Evolutionary conservation across 2,113 vertebrate species (phyloP).

Genomic region (Pagrus major): DNA sequence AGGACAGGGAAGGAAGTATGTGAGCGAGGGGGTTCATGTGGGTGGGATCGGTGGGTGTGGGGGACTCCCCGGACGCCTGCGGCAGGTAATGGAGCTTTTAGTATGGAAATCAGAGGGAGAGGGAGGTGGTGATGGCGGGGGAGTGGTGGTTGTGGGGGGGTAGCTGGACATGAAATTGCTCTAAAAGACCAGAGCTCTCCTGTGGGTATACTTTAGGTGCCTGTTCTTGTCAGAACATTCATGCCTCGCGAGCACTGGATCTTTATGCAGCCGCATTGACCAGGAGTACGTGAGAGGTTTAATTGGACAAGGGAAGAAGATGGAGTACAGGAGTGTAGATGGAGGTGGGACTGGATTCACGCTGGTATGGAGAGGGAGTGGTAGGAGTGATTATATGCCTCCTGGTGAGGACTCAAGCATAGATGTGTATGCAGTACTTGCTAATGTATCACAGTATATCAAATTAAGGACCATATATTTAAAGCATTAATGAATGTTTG

Average conservation of each 20-base stretch:
- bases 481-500: neutral
- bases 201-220: slow-evolving; percentile 26
- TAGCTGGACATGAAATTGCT: slow-evolving; percentile 45
- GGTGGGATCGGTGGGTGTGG: slow-evolving; percentile 11
- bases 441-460: neutral
- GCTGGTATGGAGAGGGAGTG: neutral
- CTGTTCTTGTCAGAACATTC: slow-evolving; percentile 26
- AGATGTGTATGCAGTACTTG: neutral
- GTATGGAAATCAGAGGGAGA: slow-evolving; percentile 65
- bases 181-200: slow-evolving; percentile 39
- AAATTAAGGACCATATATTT: neutral
- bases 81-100: slow-evolving; percentile 74
- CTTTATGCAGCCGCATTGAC: slow-evolving; percentile 1
- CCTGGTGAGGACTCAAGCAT: neutral
- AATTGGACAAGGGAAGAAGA: neutral
- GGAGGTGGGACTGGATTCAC: neutral
- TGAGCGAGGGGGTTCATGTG: neutral
- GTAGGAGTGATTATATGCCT: too few species aligned
- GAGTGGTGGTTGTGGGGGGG: neutral
- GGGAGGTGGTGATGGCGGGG: neutral
- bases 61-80: slow-evolving; percentile 53
- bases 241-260: neutral
- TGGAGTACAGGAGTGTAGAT: too few species aligned
- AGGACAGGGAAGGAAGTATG: neutral
- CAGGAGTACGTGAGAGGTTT: neutral